phyloP scores from a whole-genome alignment of 37 sponge, comb jelly and placozoan species.

The Hexactinellida sp. region DNA sequence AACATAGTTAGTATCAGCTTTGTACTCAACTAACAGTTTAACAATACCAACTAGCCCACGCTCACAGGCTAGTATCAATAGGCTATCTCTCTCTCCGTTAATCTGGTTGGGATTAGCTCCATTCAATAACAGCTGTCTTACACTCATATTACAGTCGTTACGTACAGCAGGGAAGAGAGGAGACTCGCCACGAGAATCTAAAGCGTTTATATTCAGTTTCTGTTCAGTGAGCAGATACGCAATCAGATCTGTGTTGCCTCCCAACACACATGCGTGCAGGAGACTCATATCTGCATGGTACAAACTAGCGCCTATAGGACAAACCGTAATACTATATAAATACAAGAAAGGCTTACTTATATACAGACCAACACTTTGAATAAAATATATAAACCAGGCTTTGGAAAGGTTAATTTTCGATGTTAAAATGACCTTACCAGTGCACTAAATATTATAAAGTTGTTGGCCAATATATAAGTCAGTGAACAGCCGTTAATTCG shows the following conservation, averaged over 20 bases:
- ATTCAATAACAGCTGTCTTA: background rate
- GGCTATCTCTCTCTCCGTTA: background rate
- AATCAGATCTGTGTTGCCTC: background rate
- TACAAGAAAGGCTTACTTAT: background rate
- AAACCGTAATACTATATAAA: background rate
- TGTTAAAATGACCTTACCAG: no score
- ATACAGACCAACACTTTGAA: background rate
- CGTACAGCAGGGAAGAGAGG: background rate
- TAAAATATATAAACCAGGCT: no score
- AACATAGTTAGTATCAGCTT: background rate
- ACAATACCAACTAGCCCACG: background rate
- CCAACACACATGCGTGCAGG: background rate
- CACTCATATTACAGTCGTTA: background rate
- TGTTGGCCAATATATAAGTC: no score
- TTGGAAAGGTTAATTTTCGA: no score
- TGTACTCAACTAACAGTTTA: background rate
- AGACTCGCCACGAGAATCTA: background rate
- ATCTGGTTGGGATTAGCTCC: background rate
- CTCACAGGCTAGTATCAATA: background rate
- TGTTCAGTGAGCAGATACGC: background rate
- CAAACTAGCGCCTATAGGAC: background rate
- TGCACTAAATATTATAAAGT: no score
- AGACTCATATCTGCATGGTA: background rate
- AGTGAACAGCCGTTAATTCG: no score
- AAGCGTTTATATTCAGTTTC: background rate